Conservation (phyloP, 2,888 invertebrate genomes). For the Miltochrista miniata region DNA sequence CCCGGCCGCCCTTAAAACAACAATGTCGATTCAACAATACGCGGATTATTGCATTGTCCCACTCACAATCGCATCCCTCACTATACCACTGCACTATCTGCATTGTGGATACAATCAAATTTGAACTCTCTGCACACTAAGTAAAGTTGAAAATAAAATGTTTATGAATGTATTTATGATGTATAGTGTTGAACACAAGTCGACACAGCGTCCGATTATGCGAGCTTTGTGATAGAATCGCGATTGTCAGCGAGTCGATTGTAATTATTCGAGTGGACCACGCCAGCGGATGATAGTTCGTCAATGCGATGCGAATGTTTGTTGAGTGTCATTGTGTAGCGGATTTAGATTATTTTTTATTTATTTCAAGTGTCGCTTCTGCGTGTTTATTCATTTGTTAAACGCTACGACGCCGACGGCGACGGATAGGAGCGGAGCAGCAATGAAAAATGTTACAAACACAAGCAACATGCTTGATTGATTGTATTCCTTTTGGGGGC, state of each 20-base stretch:
- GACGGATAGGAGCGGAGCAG: too few relatives aligned
- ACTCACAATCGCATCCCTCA: constrained; percentile 74
- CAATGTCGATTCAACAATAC: constrained; percentile 82
- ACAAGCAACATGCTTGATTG: too few relatives aligned
- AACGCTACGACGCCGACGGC: too few relatives aligned
- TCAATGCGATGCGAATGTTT: constrained; percentile 60
- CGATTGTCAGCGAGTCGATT: constrained; percentile 82
- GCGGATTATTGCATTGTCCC: constrained; percentile 84
- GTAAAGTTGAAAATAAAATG: constrained; percentile 37
- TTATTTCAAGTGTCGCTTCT: constrained; percentile 19
- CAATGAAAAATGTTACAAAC: too few relatives aligned
- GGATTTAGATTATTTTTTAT: constrained; percentile 31
- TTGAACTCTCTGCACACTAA: constrained; percentile 6
- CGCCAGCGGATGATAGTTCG: constrained; percentile 43
- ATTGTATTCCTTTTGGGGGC: too few relatives aligned
- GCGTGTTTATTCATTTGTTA: constrained; percentile 3
- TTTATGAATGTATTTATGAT: constrained; percentile 42
- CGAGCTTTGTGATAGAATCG: constrained; percentile 80
- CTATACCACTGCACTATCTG: constrained; percentile 59
- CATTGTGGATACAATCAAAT: constrained; percentile 15
- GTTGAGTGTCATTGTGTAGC: constrained; percentile 43
- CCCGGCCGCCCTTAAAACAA: constrained; percentile 82
- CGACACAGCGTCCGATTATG: constrained; percentile 79
- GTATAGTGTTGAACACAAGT: constrained; percentile 50
- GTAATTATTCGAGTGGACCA: constrained; percentile 79